Conservation (phyloP, 2,888 invertebrate species). For the Heliconius hortense region DNA sequence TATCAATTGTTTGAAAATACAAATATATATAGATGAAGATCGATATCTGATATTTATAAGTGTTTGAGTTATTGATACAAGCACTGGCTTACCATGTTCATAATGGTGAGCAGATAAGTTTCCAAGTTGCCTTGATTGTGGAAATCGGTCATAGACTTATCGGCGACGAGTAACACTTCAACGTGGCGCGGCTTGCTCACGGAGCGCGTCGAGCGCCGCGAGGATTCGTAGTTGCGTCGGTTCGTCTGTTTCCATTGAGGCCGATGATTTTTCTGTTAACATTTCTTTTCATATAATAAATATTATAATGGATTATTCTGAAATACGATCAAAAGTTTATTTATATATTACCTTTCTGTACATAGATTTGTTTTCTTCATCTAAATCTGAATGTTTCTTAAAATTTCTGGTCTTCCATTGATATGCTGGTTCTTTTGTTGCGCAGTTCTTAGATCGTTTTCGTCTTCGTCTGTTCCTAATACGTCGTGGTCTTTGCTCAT, state of each 20-base stretch:
- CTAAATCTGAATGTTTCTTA: slow-evolving; percentile 48
- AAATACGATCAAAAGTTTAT: neutral
- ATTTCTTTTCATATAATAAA: neutral
- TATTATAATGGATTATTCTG: neutral
- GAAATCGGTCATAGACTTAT: slow-evolving; percentile 92
- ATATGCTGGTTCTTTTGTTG: slow-evolving; percentile 74
- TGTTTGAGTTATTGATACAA: slow-evolving; percentile 27
- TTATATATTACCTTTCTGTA: slow-evolving; percentile 47
- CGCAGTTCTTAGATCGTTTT: slow-evolving; percentile 70
- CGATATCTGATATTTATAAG: slow-evolving; percentile 16
- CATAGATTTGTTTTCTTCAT: slow-evolving; percentile 49
- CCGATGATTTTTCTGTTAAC: slow-evolving; percentile 56
- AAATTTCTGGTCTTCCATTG: slow-evolving; percentile 60
- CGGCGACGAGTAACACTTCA: slow-evolving; percentile 93
- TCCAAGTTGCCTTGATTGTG: slow-evolving; percentile 92
- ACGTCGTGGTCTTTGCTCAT: slow-evolving; percentile 57
- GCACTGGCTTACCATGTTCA: slow-evolving; percentile 89
- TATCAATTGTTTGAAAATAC: too few relatives aligned
- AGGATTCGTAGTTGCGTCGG: slow-evolving; percentile 30
- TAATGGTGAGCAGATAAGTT: slow-evolving; percentile 93
- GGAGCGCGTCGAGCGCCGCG: slow-evolving; percentile 80
- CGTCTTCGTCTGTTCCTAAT: slow-evolving; percentile 65
- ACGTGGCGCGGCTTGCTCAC: slow-evolving; percentile 90
- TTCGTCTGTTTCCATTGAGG: slow-evolving; percentile 50
- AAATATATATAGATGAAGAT: slow-evolving; percentile 13